Base-by-base conservation (phyloP, 2,888 invertebrate genomes). In the Schizotus pectinicornis region DNA sequence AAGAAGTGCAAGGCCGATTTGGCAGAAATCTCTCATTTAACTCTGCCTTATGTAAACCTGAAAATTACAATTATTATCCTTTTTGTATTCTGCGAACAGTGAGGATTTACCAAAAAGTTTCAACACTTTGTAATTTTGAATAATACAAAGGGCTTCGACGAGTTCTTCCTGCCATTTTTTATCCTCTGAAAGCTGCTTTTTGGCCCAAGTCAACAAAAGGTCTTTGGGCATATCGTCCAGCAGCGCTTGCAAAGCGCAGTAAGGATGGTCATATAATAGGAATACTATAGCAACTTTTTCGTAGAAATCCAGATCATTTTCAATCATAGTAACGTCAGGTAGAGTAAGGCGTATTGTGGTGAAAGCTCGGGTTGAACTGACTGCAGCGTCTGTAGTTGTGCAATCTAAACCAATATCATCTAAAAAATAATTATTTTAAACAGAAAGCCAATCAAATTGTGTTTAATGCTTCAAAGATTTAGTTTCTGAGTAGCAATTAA, bases 121-220 rank as follows among this genome's bases (percentile, higher is more conserved):
- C n/a, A 74, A 47, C 35, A 70, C 41, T 55, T 67, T 31, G 54
- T 73, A 76, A 62, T 81, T 80, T 53, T 81, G 77, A 8, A 85
- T 81, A 12, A 85, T 80, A 53, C 81, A 77, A 12, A 86, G 63
- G 0, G 83, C 82, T 74, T 86, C 86, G 0, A 86, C 55, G 1
- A 86, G 61, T 62, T 78, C 75, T 0, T 72, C 64, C 14, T 78
- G 74, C 85, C 85, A 85, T 11, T 74, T 65, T 1, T 48, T 39
- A 46, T 75, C 71, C 0, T 55, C 59, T 11, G 72, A 64, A 1
- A 62, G 59, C 53, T 70, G 57, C 14, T 59, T 22, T 3, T 33
- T 32, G 1, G 75, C 67, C 74, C 79, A 79, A 37, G 69, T 62
- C 7, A 62, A 47, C 7, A 81, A 54, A n/a, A 77, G 59, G 32